Percentiles rank a stretch among this genome's conserved stretches.
phyloP scores from a whole-genome alignment of 2,888 invertebrate genomes.

The Polydrusus cervinus region DNA sequence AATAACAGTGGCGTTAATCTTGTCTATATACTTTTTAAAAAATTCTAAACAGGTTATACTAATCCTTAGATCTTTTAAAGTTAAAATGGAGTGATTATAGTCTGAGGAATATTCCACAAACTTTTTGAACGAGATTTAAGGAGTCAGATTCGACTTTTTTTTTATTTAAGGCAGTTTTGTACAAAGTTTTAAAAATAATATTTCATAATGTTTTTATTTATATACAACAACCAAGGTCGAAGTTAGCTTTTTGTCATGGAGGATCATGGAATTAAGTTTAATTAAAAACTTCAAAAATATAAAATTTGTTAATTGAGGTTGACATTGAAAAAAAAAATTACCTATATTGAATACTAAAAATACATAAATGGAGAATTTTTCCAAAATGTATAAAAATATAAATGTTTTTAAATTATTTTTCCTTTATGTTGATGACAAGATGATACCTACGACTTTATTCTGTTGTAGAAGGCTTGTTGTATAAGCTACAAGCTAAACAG shows the following conservation, averaged over 20 bases:
- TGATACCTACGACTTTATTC: no score
- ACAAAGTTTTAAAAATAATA: constrained; percentile 28
- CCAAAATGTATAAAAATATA: no score
- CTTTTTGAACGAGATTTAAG: constrained; percentile 24
- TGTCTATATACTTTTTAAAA: constrained; percentile 30
- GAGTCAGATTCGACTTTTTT: constrained; percentile 8
- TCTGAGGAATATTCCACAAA: constrained; percentile 27
- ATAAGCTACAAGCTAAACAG: not conserved
- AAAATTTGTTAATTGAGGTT: no score
- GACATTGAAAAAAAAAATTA: no score
- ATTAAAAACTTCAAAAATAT: no score
- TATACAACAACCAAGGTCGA: no score
- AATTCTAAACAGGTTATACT: constrained; percentile 38
- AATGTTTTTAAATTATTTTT: no score
- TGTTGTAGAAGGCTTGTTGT: no score
- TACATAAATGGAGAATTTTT: no score
- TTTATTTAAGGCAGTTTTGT: constrained; percentile 5
- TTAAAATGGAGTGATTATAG: constrained; percentile 33
- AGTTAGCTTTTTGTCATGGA: no score
- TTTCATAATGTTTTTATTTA: not conserved
- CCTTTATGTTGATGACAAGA: no score
- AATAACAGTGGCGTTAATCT: constrained; percentile 25
- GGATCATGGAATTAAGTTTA: not conserved
- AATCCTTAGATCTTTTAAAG: constrained; percentile 35
- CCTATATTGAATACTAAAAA: no score